These are phyloP conservation scores for Scortum barcoo DNA, from an alignment of 2,113 vertebrate species.

Conservation along the genomic window DNA sequence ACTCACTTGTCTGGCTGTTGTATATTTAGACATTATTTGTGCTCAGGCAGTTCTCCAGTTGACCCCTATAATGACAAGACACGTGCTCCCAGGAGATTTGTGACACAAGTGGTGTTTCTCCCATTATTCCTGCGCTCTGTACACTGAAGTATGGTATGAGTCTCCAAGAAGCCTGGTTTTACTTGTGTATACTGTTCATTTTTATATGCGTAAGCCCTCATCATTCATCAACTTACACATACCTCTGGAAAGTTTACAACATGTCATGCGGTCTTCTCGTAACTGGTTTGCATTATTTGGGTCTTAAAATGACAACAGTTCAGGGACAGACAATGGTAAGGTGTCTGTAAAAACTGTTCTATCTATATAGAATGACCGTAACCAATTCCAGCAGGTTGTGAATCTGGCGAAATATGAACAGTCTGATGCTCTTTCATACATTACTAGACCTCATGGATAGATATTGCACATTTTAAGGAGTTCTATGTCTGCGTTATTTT, in stretches of 20 bases:
- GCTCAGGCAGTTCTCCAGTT: conserved; percentile 30
- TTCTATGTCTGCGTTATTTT: neutral
- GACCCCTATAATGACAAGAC: conserved; percentile 48
- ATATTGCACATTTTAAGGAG: neutral
- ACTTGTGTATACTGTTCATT: conserved; percentile 65
- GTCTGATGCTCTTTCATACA: neutral
- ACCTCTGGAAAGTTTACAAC: conserved; percentile 24
- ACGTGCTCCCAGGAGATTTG: conserved; percentile 51
- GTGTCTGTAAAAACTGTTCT: conserved; percentile 41
- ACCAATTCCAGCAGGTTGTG: conserved; percentile 11
- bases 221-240: conserved; percentile 51
- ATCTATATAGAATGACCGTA: conserved; percentile 20
- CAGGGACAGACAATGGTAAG: conserved; percentile 5
- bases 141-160: conserved; percentile 28
- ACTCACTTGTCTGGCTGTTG: neutral
- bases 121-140: conserved; percentile 16
- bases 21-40: conserved; percentile 24
- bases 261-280: conserved; percentile 36
- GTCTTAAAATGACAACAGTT: conserved; percentile 32
- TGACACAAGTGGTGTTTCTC: conserved; percentile 27
- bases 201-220: conserved; percentile 44
- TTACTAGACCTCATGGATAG: neutral
- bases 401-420: neutral
- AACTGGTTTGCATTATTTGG: conserved; percentile 56
- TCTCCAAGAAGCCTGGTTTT: conserved; percentile 52